Percentiles rank a stretch among this genome's conserved stretches.
Conservation (phyloP, 2,888 invertebrate genomes). For the Andrena fulva region DNA sequence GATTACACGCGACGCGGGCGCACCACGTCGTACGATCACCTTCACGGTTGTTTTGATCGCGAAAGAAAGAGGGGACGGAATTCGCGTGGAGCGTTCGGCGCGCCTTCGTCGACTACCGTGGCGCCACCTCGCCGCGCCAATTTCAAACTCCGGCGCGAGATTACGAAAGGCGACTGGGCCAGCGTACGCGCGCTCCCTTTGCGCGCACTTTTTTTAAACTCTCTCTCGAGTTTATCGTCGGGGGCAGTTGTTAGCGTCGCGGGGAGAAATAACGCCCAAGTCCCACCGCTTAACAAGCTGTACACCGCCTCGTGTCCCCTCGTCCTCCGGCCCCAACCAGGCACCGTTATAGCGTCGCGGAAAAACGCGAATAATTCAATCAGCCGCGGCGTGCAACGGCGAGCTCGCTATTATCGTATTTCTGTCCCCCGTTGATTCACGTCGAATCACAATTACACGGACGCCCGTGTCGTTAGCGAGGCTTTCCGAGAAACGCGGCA, state of each 20-base stretch:
- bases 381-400: constrained; percentile 3
- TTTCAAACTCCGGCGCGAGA: constrained; percentile 6
- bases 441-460: constrained; percentile 33
- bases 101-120: not conserved
- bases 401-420: constrained; percentile 46
- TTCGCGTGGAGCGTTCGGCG: constrained; percentile 4
- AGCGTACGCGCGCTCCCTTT: not conserved
- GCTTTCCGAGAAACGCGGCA: constrained; percentile 45
- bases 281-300: not conserved
- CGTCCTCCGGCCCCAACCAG: no score
- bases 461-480: constrained; percentile 26
- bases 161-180: constrained; percentile 20
- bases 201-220: not conserved
- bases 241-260: not conserved
- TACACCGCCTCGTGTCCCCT: not conserved
- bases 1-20: not conserved
- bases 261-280: not conserved
- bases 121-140: constrained; percentile 39
- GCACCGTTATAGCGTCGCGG: constrained; percentile 20
- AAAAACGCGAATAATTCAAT: not conserved
- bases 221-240: no score
- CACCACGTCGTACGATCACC: constrained; percentile 37
- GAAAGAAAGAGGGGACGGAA: not conserved
- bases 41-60: constrained; percentile 44
- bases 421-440: constrained; percentile 48